Conservation (phyloP, 2,113 vertebrate species). For the Scolopax mira region DNA sequence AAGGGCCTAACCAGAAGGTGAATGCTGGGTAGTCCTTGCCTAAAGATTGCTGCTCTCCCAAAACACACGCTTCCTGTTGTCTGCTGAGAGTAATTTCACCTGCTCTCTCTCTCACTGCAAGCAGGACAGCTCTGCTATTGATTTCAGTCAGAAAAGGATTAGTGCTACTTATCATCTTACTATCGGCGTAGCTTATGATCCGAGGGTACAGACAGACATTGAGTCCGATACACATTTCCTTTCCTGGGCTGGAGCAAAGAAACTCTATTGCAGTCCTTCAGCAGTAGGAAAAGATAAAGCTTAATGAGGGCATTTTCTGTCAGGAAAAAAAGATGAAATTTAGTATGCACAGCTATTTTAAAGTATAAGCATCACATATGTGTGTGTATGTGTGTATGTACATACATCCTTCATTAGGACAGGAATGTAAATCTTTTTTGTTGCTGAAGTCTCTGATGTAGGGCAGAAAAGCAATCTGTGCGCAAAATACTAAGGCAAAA, state of each 20-base stretch:
- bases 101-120: not conserved
- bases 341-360: not conserved
- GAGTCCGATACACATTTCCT: not conserved
- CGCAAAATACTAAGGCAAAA: not conserved
- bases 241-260: not conserved
- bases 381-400: not conserved
- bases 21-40: not conserved
- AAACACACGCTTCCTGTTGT: not conserved
- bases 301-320: not conserved
- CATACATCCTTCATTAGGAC: not conserved
- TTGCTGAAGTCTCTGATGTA: not conserved
- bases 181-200: not conserved
- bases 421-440: not conserved
- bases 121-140: not conserved
- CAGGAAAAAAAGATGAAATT: not conserved
- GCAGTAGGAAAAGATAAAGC: not conserved
- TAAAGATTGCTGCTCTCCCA: not conserved
- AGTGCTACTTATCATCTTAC: not conserved
- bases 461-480: not conserved
- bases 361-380: not conserved
- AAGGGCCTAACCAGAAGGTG: not conserved
- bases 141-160: not conserved
- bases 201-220: not conserved
- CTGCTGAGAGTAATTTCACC: not conserved
- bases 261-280: not conserved